phyloP scores from a whole-genome alignment of 2,888 invertebrate species.

The Anoplius nigerrimus region DNA sequence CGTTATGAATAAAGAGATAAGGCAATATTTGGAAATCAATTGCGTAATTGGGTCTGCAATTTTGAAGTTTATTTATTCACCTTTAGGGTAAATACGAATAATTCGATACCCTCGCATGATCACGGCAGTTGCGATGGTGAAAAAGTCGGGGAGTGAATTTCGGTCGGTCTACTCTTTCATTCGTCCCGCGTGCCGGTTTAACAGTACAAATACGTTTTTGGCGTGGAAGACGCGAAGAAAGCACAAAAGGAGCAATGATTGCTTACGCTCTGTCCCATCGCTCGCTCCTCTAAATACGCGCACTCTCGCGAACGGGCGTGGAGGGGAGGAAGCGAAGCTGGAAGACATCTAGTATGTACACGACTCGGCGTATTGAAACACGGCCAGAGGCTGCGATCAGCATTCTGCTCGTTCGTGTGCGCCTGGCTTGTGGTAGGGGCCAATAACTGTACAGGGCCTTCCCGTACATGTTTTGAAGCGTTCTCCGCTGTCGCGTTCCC shows the following conservation, averaged over 20 bases:
- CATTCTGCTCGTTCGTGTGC: constrained; percentile 44
- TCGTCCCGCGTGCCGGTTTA: no score
- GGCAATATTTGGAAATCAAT: no score
- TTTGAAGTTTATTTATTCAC: no score
- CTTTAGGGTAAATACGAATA: no score
- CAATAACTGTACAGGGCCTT: constrained; percentile 54
- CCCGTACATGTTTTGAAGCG: constrained; percentile 38
- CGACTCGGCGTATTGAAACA: constrained; percentile 40
- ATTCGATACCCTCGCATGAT: no score
- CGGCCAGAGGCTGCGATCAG: constrained; percentile 41
- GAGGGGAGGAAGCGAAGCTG: constrained; percentile 20
- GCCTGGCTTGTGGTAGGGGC: constrained; percentile 33
- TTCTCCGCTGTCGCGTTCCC: constrained; percentile 13
- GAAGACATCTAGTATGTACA: constrained; percentile 32
- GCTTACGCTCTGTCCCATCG: neutral
- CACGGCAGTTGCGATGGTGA: no score
- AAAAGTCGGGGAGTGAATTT: no score
- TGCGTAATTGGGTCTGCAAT: no score
- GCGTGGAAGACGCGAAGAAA: neutral
- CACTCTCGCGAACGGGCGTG: neutral
- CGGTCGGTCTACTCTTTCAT: no score
- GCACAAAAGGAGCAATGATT: neutral
- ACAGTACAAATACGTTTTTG: no score
- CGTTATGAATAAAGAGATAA: no score
- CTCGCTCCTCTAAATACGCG: neutral